Conservation (phyloP, 37 sponge, comb jelly and placozoan species). For the Petrosia ficiformis region DNA sequence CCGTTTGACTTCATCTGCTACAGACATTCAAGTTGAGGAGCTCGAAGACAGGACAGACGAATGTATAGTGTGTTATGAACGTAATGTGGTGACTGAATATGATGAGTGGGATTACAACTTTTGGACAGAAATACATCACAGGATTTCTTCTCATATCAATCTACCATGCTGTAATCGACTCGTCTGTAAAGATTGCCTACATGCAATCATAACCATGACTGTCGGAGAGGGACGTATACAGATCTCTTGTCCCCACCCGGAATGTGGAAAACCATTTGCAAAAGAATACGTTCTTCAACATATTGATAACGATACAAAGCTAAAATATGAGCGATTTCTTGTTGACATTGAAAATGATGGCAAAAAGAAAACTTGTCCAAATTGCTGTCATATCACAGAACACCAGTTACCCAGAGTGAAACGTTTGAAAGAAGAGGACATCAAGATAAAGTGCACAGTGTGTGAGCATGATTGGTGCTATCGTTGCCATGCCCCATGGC, state of each 20-base stretch:
- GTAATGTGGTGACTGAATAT: not conserved
- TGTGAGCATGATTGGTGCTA: slow-evolving; percentile 80
- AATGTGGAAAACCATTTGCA: slow-evolving; percentile 37
- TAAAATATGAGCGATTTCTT: slow-evolving; percentile 33
- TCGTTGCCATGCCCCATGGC: slow-evolving; percentile 88
- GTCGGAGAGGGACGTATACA: slow-evolving; percentile 33
- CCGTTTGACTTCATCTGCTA: too few species aligned
- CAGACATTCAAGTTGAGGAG: not conserved
- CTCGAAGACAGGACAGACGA: not conserved
- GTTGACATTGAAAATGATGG: slow-evolving; percentile 2
- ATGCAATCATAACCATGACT: slow-evolving; percentile 13
- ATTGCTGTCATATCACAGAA: slow-evolving; percentile 47
- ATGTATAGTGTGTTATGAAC: slow-evolving; percentile 45
- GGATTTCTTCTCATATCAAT: not conserved
- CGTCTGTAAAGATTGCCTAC: slow-evolving; percentile 53
- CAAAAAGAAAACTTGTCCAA: slow-evolving; percentile 57
- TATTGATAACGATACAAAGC: not conserved
- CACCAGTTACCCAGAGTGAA: slow-evolving; percentile 28
- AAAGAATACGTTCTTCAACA: slow-evolving; percentile 8
- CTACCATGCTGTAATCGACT: slow-evolving; percentile 38
- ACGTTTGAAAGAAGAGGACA: slow-evolving; percentile 20
- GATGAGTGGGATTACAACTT: not conserved
- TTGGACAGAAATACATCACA: not conserved
- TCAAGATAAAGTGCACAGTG: slow-evolving; percentile 50
- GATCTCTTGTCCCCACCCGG: slow-evolving; percentile 59